Conservation (phyloP, 2,888 invertebrate species). For the Poecilobothrus nobilitatus region DNA sequence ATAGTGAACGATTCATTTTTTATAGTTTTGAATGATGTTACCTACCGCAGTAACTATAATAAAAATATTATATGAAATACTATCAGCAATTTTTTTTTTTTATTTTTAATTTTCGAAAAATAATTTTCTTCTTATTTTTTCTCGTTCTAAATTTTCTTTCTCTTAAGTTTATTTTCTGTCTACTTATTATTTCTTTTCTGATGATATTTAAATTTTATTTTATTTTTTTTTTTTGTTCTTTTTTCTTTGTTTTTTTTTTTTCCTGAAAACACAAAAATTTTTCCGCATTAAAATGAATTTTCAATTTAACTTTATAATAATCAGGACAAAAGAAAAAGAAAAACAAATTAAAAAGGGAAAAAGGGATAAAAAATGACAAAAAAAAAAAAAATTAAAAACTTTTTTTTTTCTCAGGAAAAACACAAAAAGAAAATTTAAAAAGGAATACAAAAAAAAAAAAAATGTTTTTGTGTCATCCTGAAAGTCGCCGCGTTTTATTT, state of each 20-base stretch:
- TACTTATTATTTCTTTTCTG: neutral
- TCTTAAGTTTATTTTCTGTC: too few species aligned
- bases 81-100: neutral
- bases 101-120: neutral
- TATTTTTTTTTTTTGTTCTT: neutral
- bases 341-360: neutral
- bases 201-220: neutral
- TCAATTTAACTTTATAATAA: conserved; percentile 3
- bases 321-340: neutral
- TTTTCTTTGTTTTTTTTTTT: neutral
- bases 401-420: neutral
- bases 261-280: neutral
- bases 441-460: neutral
- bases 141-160: too few species aligned
- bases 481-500: neutral
- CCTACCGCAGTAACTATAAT: neutral
- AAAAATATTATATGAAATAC: neutral
- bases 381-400: neutral
- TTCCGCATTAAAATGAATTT: conserved; percentile 1
- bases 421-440: neutral
- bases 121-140: neutral
- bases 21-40: too few species aligned
- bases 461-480: neutral
- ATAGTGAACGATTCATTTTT: too few species aligned
- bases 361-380: neutral